phyloP scores from a whole-genome alignment of 2,797 vertebrate species.

The Sciurus carolinensis region DNA sequence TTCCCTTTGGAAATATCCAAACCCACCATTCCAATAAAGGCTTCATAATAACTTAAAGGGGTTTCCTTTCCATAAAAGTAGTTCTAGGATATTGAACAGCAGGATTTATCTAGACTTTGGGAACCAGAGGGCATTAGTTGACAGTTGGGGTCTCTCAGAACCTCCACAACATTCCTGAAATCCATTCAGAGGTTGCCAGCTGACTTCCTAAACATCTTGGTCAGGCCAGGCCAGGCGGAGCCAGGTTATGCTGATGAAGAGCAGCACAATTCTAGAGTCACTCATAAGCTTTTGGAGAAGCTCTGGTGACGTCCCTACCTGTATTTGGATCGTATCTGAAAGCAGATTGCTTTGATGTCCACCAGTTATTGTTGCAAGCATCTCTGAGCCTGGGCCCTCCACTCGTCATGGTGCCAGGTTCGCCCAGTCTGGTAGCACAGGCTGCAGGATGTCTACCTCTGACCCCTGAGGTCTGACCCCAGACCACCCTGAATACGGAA shows the following conservation, averaged over 20 bases:
- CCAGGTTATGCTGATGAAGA: not conserved
- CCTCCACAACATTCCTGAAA: not conserved
- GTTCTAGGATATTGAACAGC: not conserved
- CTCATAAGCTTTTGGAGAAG: not conserved
- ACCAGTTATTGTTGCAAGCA: not conserved
- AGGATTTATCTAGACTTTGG: not conserved
- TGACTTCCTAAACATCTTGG: not conserved
- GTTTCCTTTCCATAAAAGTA: not conserved
- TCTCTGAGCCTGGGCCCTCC: not conserved
- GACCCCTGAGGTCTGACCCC: not conserved
- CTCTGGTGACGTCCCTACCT: not conserved
- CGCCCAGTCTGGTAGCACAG: not conserved
- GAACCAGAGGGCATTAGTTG: not conserved
- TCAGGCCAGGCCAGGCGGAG: not conserved
- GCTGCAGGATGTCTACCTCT: not conserved
- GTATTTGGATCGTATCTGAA: not conserved
- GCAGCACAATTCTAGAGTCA: not conserved
- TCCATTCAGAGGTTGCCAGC: not conserved
- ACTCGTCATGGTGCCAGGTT: accelerated
- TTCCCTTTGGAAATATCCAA: not conserved
- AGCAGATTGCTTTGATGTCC: not conserved
- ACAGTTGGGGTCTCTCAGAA: not conserved
- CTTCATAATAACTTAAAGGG: not conserved
- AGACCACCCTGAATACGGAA: not conserved
- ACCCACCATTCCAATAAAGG: too few species aligned